Percentiles rank a stretch among this genome's conserved stretches.
phyloP scores from a whole-genome alignment of 1,140 invertebrate species.

The Carcinoscorpius rotundicauda region DNA sequence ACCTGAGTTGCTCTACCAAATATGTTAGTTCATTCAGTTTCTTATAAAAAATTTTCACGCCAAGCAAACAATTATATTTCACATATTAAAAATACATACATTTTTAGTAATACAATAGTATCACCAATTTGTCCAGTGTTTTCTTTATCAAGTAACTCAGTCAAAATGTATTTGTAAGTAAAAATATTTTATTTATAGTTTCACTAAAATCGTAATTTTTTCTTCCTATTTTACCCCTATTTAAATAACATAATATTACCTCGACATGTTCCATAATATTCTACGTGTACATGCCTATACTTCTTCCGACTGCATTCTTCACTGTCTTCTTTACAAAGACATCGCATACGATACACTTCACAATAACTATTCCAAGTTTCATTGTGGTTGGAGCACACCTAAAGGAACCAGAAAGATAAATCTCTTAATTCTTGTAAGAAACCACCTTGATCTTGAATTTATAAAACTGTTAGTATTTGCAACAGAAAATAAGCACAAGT shows the following conservation, averaged over 20 bases:
- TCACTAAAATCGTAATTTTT: too few relatives aligned
- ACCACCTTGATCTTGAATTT: neutral
- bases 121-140: too few relatives aligned
- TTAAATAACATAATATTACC: slow-evolving; percentile 3
- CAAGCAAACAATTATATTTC: too few relatives aligned
- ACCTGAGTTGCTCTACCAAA: too few relatives aligned
- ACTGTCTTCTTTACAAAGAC: slow-evolving; percentile 62
- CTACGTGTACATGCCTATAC: slow-evolving; percentile 79
- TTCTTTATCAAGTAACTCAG: too few relatives aligned
- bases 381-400: slow-evolving; percentile 84
- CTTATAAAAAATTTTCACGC: too few relatives aligned
- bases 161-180: too few relatives aligned
- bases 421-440: neutral
- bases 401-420: neutral
- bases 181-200: too few relatives aligned
- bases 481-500: slow-evolving; percentile 1
- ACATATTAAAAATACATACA: too few relatives aligned
- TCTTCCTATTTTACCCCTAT: too few relatives aligned
- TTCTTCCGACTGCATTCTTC: slow-evolving; percentile 18
- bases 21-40: too few relatives aligned
- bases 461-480: neutral
- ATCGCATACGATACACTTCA: slow-evolving; percentile 77
- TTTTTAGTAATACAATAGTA: too few relatives aligned
- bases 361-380: slow-evolving; percentile 93
- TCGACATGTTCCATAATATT: slow-evolving; percentile 56